Evolutionary conservation across 2,113 vertebrate species (phyloP).

Genomic region (Bos indicus): DNA sequence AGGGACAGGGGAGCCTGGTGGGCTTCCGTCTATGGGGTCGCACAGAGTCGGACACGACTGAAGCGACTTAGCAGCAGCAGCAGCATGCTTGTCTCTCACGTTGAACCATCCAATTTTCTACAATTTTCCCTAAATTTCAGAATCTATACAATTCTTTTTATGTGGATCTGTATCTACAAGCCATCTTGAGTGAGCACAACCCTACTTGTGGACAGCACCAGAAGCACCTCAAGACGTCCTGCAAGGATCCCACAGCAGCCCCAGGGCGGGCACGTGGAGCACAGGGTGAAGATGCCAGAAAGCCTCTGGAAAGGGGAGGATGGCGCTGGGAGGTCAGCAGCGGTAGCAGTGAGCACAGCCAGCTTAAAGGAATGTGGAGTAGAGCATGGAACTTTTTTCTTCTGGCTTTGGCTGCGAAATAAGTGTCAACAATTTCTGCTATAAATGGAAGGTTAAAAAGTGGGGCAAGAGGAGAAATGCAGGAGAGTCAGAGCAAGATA

Average conservation of each 20-base stretch:
- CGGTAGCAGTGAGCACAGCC: neutral
- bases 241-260: neutral
- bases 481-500: neutral
- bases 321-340: neutral
- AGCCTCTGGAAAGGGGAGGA: neutral
- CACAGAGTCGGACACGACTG: too few species aligned
- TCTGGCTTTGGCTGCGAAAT: neutral
- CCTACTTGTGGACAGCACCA: neutral
- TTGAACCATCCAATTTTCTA: neutral
- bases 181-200: neutral
- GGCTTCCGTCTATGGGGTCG: too few species aligned
- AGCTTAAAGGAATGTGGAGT: neutral
- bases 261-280: neutral
- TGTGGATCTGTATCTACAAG: neutral
- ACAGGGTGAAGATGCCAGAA: neutral
- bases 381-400: neutral
- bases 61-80: too few species aligned
- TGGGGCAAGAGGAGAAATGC: neutral
- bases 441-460: neutral
- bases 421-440: neutral
- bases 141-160: neutral
- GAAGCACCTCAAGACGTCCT: neutral
- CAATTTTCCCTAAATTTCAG: neutral
- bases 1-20: too few species aligned
- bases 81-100: neutral